Conservation (phyloP, 1,140 invertebrate genomes). For the Lutraria rhynchaena region DNA sequence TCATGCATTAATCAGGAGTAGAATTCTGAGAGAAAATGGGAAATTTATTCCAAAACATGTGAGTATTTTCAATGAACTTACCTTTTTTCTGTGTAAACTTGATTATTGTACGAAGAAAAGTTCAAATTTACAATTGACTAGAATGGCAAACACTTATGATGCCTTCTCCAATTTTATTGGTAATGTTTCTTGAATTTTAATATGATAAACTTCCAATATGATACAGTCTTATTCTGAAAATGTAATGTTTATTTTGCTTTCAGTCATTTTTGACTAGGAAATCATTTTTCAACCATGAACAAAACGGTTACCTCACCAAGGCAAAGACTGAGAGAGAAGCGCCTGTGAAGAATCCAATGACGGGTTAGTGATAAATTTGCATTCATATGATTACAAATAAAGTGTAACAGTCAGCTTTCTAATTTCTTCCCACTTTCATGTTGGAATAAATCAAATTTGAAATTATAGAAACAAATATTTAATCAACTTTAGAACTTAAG, state of each 20-base stretch:
- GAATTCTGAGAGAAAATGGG: conserved; percentile 97
- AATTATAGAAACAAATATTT: conserved; percentile 5
- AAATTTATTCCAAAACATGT: conserved; percentile 94
- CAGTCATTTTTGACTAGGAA: conserved; percentile 97
- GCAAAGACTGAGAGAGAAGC: conserved; percentile 90
- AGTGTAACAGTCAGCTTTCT: too few relatives aligned
- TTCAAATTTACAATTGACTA: too few relatives aligned
- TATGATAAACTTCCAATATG: neutral
- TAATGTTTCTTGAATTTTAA: neutral
- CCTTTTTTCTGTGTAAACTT: neutral
- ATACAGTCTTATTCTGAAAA: too few relatives aligned
- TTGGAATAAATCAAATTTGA: neutral
- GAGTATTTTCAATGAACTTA: conserved; percentile 60
- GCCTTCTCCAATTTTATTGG: neutral
- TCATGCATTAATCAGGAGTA: conserved; percentile 96
- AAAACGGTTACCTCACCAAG: conserved; percentile 86
- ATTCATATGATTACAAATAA: too few relatives aligned
- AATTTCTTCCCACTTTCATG: neutral
- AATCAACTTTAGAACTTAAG: neutral
- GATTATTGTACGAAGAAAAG: too few relatives aligned
- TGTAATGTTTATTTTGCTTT: conserved; percentile 53
- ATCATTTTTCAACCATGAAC: conserved; percentile 98
- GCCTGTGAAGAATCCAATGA: conserved; percentile 95
- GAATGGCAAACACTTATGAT: neutral
- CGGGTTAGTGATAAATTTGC: too few relatives aligned